A percentile compares a stretch with the other conserved stretches of the same genome.
phyloP scores from a whole-genome alignment of 37 sponge, comb jelly and placozoan genomes.

The Theonella swinhoei region DNA sequence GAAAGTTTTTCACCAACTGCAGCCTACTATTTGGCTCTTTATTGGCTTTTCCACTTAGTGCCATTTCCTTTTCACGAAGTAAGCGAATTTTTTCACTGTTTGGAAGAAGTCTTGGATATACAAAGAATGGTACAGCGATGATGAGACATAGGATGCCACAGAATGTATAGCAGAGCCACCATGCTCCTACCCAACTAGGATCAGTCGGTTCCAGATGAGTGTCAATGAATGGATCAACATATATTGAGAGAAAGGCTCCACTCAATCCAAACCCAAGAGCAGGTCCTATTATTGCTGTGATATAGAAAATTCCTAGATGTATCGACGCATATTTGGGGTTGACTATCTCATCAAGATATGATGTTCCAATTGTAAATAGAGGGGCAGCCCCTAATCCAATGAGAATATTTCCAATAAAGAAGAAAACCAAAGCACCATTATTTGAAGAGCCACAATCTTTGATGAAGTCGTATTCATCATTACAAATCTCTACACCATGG shows the following conservation, averaged over 20 bases:
- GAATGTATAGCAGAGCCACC: conserved; percentile 86
- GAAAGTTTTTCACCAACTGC: background rate
- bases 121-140: conserved; percentile 67
- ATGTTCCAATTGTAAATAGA: conserved; percentile 70
- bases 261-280: conserved; percentile 80
- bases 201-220: conserved; percentile 10
- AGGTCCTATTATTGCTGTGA: conserved; percentile 62
- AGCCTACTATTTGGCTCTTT: background rate
- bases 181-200: conserved; percentile 78
- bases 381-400: conserved; percentile 78
- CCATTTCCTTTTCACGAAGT: conserved; percentile 43
- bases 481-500: conserved; percentile 31
- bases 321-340: conserved; percentile 57
- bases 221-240: conserved; percentile 52
- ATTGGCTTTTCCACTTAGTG: background rate
- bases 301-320: conserved; percentile 66
- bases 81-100: conserved; percentile 31
- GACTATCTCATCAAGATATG: conserved; percentile 78
- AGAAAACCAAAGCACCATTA: conserved; percentile 63
- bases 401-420: conserved; percentile 66
- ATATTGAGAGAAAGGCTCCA: conserved; percentile 48
- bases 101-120: conserved; percentile 71
- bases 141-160: conserved; percentile 46
- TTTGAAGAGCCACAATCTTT: no score
- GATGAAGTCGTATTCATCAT: background rate